phyloP scores from a whole-genome alignment of 2,888 invertebrate species.

The Acanthococcus lagerstroemiae region DNA sequence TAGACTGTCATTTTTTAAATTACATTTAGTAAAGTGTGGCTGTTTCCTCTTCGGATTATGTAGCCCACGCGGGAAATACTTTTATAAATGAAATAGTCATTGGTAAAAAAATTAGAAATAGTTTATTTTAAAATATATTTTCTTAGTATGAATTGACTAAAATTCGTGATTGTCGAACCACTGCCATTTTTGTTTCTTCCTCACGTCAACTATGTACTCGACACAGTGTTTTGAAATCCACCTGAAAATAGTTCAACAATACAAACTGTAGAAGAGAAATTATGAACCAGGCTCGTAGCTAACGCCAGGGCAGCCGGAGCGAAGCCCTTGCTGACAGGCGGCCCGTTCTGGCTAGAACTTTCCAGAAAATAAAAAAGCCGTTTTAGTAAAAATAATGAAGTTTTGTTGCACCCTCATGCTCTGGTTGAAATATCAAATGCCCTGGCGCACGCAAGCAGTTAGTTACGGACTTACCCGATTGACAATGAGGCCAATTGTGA shows the following conservation, averaged over 20 bases:
- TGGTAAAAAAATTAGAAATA: not conserved
- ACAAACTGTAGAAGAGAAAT: too few species aligned
- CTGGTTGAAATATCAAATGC: too few species aligned
- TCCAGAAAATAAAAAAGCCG: not conserved
- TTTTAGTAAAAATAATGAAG: not conserved
- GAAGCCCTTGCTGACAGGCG: too few species aligned
- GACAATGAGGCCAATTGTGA: too few species aligned
- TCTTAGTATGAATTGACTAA: not conserved
- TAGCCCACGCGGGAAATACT: not conserved
- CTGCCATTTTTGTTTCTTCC: constrained; percentile 24
- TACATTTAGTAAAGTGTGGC: not conserved
- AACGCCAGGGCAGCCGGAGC: too few species aligned
- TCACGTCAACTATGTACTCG: constrained; percentile 23
- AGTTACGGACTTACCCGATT: too few species aligned
- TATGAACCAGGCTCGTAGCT: too few species aligned
- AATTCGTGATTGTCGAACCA: constrained; percentile 33
- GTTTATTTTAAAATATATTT: not conserved
- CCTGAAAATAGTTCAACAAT: not conserved
- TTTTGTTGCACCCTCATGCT: too few species aligned
- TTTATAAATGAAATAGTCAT: not conserved
- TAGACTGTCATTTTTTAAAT: not conserved
- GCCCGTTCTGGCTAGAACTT: too few species aligned
- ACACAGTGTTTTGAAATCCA: constrained; percentile 27
- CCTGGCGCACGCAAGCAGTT: too few species aligned
- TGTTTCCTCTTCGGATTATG: not conserved